Base-by-base conservation (phyloP, 2,113 vertebrate genomes). In the Zosterops borbonicus region DNA sequence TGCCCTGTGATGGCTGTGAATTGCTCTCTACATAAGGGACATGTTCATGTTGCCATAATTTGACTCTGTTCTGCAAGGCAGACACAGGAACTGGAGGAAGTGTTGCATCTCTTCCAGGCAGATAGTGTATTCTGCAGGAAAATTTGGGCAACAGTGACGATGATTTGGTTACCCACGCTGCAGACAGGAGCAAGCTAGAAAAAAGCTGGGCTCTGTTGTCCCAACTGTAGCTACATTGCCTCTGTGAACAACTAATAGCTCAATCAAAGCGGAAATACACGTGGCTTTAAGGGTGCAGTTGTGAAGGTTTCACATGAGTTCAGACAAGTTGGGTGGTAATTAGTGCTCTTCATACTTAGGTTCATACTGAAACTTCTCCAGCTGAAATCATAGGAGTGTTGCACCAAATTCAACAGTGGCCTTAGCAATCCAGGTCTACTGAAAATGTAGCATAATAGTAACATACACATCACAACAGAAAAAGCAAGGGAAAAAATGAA, bases 161-260 rank as follows among this genome's bases (percentile, higher is more conserved):
- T 19, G 39, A 80, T 47, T 42, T 39, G 27, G 55, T 42, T 84
- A 47, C 10, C 29, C 28, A 41, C 0, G 0, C 23, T 41, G 46
- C 35, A 78, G 75, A 70, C 11, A 75, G 25, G 46, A 52, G 35
- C 27, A 77, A 56, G 24, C 19, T 64, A 33, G 83, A 68, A 62
- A 3, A 46, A 31, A 46, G 41, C 20, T 14, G 9, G 24, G 46
- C 9, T 68, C 41, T 70, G 46, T 37, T 88, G 65, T 62, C 29
- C 20, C 21, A 6, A 5, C 2, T 3, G 39, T 29, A 76, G 46
- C 29, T 63, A 14, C 0, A 0, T 5, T 76, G 35, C 50, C 42
- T 74, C 70, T 67, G 27, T 52, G 47, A 74, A 31, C 28, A 47
- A 39, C 37, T 69, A 70, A 28, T 6, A 74, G 27, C 37, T 63